Base-by-base conservation (phyloP, 2,888 invertebrate genomes). In the Ichneumoninae sp. region DNA sequence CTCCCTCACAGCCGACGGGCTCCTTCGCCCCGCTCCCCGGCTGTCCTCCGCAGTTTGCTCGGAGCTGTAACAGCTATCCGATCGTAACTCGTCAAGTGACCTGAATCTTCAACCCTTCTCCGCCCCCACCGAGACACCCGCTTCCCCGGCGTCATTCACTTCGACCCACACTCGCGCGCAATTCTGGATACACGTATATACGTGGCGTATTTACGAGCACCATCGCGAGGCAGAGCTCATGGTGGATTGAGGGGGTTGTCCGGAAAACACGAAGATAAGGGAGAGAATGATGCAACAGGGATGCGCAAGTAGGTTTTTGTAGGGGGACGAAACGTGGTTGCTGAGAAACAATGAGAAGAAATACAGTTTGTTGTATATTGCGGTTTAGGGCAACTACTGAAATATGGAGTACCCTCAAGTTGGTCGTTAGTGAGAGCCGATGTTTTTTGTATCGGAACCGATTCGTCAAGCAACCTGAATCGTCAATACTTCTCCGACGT, bases 41-140 rank as follows among this genome's bases (percentile, higher is more conserved):
- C 60, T 69, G 60, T 60, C 62, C 50, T 65, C 50, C 40, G 26
- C 33, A 79, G 60, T 79, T 70, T 19, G 70, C 60, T 71, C 50
- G 40, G 36, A 79, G 78, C 60, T 40, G 76, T 75, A 50, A 62
- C 65, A 75, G 62, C 65, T 52, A 66, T 50, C 16, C 62, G 26
- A 60, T 62, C 68, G 82, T 78, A 54, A 78, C 66, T 74, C 68
- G 40, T 62, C 65, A 44, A 82, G 78, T 77, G 72, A 71, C 30
- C 68, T 57, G 68, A 69, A 69, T 68, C 71, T 72, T 78, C 57
- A 36, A 68, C 50, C 72, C 62, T 33, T 74, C 54, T 44, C 50
- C 16, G 36, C 19, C 50, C n/a, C n/a, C 33, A 19, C 16, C 5
- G 22, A 60, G 36, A n/a, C 16, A 70, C 13, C 52, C 16, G 19